Percentiles rank a stretch among this genome's conserved stretches.
Evolutionary conservation across 2,797 vertebrate species (phyloP).

Genomic region (Sebastes melanostomus): DNA sequence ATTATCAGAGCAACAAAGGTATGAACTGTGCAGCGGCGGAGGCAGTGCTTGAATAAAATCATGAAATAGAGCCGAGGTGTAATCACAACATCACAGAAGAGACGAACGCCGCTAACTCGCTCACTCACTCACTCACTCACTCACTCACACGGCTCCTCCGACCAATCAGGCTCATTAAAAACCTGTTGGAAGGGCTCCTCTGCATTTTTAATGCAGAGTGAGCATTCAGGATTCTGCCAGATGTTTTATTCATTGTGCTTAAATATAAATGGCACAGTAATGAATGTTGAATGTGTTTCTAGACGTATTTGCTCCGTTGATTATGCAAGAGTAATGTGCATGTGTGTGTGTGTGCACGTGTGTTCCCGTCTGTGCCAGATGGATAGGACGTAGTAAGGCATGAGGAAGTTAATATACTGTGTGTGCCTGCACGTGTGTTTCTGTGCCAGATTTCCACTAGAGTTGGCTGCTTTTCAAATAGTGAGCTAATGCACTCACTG

Average conservation of each 20-base stretch:
- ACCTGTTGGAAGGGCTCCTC: slow-evolving; percentile 58
- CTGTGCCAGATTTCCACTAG: slow-evolving; percentile 11
- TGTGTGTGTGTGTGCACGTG: neutral
- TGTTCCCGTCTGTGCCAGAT: neutral
- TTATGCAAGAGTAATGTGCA: slow-evolving; percentile 36
- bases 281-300: slow-evolving; percentile 68
- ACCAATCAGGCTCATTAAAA: slow-evolving; percentile 73
- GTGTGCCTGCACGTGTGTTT: neutral
- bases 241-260: slow-evolving; percentile 78
- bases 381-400: neutral
- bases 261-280: slow-evolving; percentile 73
- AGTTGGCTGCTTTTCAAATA: slow-evolving; percentile 13
- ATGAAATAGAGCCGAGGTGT: slow-evolving; percentile 24
- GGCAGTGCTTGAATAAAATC: slow-evolving; percentile 25
- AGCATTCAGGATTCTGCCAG: slow-evolving; percentile 68
- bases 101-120: neutral
- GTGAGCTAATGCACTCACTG: neutral
- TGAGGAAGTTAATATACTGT: neutral
- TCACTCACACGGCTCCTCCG: slow-evolving; percentile 34
- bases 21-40: slow-evolving; percentile 1
- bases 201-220: slow-evolving; percentile 70
- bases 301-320: slow-evolving; percentile 54
- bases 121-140: slow-evolving; percentile 8
- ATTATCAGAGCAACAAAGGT: slow-evolving; percentile 24
- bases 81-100: slow-evolving; percentile 25